Conservation (phyloP, 2,113 vertebrate genomes). For the Sminthopsis crassicaudata region DNA sequence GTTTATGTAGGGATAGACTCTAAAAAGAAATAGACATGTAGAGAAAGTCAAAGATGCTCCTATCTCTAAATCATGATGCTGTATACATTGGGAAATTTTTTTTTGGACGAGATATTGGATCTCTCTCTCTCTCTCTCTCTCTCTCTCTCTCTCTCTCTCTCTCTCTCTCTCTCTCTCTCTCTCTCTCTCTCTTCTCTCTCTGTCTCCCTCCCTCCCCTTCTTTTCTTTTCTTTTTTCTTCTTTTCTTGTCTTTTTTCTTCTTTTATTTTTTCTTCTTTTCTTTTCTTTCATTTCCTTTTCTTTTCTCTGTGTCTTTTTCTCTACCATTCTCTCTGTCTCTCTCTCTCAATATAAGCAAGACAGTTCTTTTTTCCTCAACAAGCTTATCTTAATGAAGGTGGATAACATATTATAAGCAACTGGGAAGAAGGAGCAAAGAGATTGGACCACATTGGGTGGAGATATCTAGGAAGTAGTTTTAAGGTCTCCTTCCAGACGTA, state of each 20-base stretch:
- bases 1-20: not conserved
- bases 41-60: not conserved
- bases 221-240: too few species aligned
- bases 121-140: not conserved
- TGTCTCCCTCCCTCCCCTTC: not conserved
- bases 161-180: too few species aligned
- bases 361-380: not conserved
- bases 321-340: not conserved
- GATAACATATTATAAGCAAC: not conserved
- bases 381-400: not conserved
- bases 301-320: not conserved
- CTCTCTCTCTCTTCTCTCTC: too few species aligned
- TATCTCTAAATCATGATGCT: not conserved
- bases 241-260: not conserved
- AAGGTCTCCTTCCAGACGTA: not conserved
- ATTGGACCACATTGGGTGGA: not conserved
- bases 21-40: not conserved
- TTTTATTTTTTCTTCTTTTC: too few species aligned
- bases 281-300: too few species aligned
- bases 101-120: not conserved
- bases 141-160: not conserved
- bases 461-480: not conserved
- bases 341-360: not conserved
- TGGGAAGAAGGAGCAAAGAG: not conserved
- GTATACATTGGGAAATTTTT: not conserved